Conservation (phyloP, 2,113 vertebrate genomes). For the Chaetodon trifascialis region DNA sequence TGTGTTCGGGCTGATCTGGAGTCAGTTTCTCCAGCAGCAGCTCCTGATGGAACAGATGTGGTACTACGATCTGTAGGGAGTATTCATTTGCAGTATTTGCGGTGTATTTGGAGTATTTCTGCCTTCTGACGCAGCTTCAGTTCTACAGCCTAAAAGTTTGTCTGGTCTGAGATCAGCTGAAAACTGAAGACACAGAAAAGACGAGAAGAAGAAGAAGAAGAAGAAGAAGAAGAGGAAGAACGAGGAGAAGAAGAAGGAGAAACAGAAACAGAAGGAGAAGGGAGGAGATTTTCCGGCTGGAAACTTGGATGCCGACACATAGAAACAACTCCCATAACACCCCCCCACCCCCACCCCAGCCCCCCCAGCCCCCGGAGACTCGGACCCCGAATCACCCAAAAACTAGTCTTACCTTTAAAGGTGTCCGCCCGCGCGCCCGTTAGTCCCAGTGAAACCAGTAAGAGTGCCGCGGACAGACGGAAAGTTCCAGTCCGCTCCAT, state of each 20-base stretch:
- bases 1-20: no score
- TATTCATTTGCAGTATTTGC: background rate
- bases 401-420: slow-evolving; percentile 62
- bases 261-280: no score
- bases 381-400: background rate
- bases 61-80: no score
- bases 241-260: no score
- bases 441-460: slow-evolving; percentile 43
- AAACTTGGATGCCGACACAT: slow-evolving; percentile 71
- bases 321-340: slow-evolving; percentile 41
- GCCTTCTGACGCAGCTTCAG: slow-evolving; percentile 11
- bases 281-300: slow-evolving; percentile 64
- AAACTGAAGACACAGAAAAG: no score
- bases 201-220: background rate
- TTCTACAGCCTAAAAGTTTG: background rate
- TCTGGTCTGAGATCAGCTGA: background rate
- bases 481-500: slow-evolving; percentile 71
- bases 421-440: slow-evolving; percentile 56
- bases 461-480: slow-evolving; percentile 30
- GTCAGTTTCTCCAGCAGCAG: no score
- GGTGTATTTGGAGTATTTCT: background rate
- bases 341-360: no score
- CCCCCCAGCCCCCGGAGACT: background rate
- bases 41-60: no score
- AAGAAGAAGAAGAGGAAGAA: no score